These are phyloP conservation scores for Trilocha varians DNA, from an alignment of 2,888 invertebrate genomes.

Conservation along the genomic window DNA sequence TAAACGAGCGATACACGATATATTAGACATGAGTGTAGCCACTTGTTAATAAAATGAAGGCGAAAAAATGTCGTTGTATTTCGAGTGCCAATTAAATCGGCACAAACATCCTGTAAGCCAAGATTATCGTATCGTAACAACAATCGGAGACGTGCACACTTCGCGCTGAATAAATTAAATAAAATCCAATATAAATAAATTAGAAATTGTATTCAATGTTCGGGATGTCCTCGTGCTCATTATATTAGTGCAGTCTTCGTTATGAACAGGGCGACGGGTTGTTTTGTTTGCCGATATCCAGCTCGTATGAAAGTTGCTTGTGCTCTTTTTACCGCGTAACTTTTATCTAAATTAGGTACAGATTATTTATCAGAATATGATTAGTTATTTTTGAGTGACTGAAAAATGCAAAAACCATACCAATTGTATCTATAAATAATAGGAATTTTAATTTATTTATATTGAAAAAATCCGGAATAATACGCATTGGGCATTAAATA, in stretches of 20 bases:
- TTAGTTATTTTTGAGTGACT: no score
- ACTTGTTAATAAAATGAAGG: conserved; percentile 48
- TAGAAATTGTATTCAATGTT: conserved; percentile 37
- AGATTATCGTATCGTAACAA: conserved; percentile 70
- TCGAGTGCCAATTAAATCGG: conserved; percentile 68
- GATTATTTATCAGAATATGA: no score
- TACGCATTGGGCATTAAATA: no score
- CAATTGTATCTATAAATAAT: no score
- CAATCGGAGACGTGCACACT: conserved; percentile 62
- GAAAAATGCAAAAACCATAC: no score
- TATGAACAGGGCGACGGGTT: conserved; percentile 7
- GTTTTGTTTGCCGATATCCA: no score
- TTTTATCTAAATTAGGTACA: no score
- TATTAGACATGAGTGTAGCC: conserved; percentile 32
- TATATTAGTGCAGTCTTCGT: conserved; percentile 36
- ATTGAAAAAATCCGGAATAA: no score
- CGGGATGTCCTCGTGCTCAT: conserved; percentile 31
- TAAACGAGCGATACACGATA: conserved; percentile 21
- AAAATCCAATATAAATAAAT: conserved; percentile 64
- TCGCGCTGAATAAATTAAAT: conserved; percentile 68
- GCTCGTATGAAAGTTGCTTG: no score
- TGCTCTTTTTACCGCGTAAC: no score
- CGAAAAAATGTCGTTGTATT: conserved; percentile 52
- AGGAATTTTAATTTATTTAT: no score
- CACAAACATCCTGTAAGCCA: conserved; percentile 66